Evolutionary conservation across 2,797 vertebrate genomes (phyloP).

Genomic region (Pseudochaenichthys georgianus): DNA sequence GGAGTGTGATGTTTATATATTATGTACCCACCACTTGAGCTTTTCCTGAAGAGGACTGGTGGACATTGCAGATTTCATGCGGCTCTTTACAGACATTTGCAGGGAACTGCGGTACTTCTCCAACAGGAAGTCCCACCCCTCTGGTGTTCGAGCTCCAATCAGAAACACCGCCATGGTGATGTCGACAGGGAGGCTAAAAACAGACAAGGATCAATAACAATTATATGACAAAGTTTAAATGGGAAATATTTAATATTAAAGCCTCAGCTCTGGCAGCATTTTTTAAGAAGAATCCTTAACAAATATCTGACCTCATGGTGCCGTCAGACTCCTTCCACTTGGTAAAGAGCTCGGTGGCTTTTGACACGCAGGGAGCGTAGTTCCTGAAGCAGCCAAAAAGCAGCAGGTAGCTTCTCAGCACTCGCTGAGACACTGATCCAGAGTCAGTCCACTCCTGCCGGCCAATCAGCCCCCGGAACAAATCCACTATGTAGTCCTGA

Average conservation of each 20-base stretch:
- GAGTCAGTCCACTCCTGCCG: conserved; percentile 89
- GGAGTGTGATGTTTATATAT: background rate
- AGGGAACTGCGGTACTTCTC: conserved; percentile 86
- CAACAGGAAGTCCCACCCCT: conserved; percentile 93
- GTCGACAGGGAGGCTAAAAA: conserved; percentile 87
- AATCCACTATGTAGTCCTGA: conserved; percentile 88
- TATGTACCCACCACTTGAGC: conserved; percentile 86
- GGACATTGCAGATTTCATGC: conserved; percentile 86
- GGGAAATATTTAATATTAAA: background rate
- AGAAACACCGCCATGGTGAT: conserved; percentile 89
- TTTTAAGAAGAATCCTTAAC: background rate
- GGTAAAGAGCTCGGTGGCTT: conserved; percentile 85
- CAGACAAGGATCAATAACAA: background rate
- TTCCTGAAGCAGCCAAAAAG: conserved; percentile 85
- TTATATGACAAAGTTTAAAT: background rate
- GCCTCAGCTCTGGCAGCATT: background rate
- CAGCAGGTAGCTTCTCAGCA: conserved; percentile 88
- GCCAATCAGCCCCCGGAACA: conserved; percentile 89
- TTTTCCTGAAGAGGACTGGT: conserved; percentile 84
- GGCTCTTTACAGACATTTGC: conserved; percentile 83
- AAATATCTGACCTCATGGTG: conserved; percentile 83
- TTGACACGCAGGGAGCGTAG: conserved; percentile 87
- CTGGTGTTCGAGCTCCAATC: conserved; percentile 86
- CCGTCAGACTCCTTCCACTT: conserved; percentile 89
- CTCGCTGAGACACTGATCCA: conserved; percentile 87